phyloP scores from a whole-genome alignment of 2,888 invertebrate species.

The Philopedon plagiatum region DNA sequence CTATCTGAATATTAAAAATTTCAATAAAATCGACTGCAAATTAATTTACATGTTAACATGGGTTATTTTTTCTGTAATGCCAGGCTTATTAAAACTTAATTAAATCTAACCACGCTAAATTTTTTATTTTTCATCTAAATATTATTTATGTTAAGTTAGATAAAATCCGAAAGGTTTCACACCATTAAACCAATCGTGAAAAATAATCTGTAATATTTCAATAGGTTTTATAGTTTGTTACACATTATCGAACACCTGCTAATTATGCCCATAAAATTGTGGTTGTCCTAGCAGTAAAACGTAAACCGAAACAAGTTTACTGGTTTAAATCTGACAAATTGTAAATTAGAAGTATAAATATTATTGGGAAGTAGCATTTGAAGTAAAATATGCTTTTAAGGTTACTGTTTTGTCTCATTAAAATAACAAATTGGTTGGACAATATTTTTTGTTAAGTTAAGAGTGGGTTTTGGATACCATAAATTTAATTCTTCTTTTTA shows the following conservation, averaged over 20 bases:
- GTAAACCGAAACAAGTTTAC: constrained; percentile 14
- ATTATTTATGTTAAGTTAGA: background rate
- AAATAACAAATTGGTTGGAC: constrained; percentile 1
- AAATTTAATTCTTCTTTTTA: background rate
- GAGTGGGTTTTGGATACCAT: background rate
- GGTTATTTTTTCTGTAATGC: no score
- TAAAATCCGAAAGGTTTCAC: background rate
- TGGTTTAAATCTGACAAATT: constrained; percentile 21
- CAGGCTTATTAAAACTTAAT: no score
- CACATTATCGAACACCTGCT: constrained; percentile 26
- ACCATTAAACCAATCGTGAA: background rate
- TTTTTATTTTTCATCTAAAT: background rate
- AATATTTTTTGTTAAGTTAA: background rate
- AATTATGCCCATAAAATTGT: constrained; percentile 25
- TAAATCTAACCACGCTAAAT: background rate
- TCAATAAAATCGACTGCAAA: no score
- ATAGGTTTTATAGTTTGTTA: constrained; percentile 18
- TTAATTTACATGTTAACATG: no score
- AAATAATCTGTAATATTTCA: constrained; percentile 19
- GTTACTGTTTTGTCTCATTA: constrained; percentile 1
- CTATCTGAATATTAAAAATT: no score
- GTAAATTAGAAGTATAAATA: constrained; percentile 28
- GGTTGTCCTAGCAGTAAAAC: constrained; percentile 16
- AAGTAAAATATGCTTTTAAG: background rate
- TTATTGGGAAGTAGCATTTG: background rate